Evolutionary conservation across 2,113 vertebrate species (phyloP).

Genomic region (Sterna hirundo): DNA sequence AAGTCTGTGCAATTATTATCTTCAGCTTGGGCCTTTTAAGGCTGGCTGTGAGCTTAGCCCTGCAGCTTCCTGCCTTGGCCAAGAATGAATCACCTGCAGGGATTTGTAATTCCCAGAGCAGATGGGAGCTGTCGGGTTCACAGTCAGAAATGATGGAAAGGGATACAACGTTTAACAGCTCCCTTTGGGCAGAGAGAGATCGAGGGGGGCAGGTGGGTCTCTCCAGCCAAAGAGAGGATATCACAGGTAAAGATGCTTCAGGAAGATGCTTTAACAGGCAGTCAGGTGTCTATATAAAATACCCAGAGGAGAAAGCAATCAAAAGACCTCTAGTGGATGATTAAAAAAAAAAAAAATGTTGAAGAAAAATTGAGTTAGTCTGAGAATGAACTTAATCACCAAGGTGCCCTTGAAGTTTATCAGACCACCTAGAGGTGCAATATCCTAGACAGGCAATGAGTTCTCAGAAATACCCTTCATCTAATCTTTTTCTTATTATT

Average conservation of each 20-base stretch:
- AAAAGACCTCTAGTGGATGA: not conserved
- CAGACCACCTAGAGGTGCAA: slow-evolving; percentile 54
- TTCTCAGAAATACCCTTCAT: slow-evolving; percentile 50
- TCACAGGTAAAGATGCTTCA: not conserved
- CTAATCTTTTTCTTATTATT: slow-evolving; percentile 49
- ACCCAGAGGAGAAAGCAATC: slow-evolving; percentile 37
- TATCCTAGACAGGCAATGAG: slow-evolving; percentile 29
- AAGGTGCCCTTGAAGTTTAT: slow-evolving; percentile 46
- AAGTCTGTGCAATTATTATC: not conserved
- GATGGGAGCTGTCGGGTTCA: not conserved
- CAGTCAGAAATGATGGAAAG: slow-evolving; percentile 1
- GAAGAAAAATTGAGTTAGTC: not conserved
- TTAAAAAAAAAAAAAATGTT: not conserved
- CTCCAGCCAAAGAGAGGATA: not conserved
- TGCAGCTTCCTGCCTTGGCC: not conserved
- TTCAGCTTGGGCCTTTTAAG: not conserved
- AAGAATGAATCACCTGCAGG: not conserved
- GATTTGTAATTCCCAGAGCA: slow-evolving; percentile 12
- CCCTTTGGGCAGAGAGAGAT: not conserved
- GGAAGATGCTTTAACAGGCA: not conserved
- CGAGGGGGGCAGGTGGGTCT: not conserved
- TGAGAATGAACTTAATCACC: slow-evolving; percentile 3
- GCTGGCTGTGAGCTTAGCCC: not conserved
- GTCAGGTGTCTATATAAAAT: slow-evolving; percentile 6
- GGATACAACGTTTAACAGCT: not conserved